Conservation (phyloP, 2,888 invertebrate species). For the Euplexia lucipara region DNA sequence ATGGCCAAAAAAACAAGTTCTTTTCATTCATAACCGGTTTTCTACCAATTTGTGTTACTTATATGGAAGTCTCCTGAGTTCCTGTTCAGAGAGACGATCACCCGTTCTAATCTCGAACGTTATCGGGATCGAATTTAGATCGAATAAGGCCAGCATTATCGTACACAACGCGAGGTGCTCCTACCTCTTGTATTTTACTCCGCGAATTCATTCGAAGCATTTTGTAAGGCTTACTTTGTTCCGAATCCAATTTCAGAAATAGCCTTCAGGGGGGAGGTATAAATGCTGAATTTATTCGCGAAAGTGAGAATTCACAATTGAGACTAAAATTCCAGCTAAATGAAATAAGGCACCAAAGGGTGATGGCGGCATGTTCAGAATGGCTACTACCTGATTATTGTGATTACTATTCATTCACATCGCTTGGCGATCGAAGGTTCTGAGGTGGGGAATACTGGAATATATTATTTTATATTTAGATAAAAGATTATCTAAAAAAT, state of each 20-base stretch:
- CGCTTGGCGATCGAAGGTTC: slow-evolving; percentile 16
- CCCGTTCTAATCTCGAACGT: slow-evolving; percentile 59
- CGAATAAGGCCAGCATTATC: slow-evolving; percentile 55
- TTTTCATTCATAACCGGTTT: slow-evolving; percentile 19
- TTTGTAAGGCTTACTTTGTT: slow-evolving; percentile 60
- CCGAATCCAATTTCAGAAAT: slow-evolving; percentile 64
- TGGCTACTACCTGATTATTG: slow-evolving; percentile 50
- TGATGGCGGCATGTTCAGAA: slow-evolving; percentile 51
- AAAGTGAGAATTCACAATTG: slow-evolving; percentile 55
- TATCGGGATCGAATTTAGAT: slow-evolving; percentile 62
- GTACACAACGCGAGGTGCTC: slow-evolving; percentile 50
- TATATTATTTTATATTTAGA: slow-evolving; percentile 37
- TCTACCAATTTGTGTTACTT: slow-evolving; percentile 27
- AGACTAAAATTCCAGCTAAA: slow-evolving; percentile 52
- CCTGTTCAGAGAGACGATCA: slow-evolving; percentile 50
- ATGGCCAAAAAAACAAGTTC: slow-evolving; percentile 7
- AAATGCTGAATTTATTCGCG: slow-evolving; percentile 59
- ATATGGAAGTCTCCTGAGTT: slow-evolving; percentile 30
- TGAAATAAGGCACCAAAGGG: slow-evolving; percentile 52
- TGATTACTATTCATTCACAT: slow-evolving; percentile 15
- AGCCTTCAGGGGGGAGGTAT: slow-evolving; percentile 44
- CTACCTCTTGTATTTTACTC: slow-evolving; percentile 59
- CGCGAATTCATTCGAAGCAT: slow-evolving; percentile 60
- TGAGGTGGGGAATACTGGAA: slow-evolving; percentile 33
- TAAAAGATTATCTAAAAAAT: background rate